Base-by-base conservation (phyloP, 2,888 invertebrate species). In the Watsonalla binaria region DNA sequence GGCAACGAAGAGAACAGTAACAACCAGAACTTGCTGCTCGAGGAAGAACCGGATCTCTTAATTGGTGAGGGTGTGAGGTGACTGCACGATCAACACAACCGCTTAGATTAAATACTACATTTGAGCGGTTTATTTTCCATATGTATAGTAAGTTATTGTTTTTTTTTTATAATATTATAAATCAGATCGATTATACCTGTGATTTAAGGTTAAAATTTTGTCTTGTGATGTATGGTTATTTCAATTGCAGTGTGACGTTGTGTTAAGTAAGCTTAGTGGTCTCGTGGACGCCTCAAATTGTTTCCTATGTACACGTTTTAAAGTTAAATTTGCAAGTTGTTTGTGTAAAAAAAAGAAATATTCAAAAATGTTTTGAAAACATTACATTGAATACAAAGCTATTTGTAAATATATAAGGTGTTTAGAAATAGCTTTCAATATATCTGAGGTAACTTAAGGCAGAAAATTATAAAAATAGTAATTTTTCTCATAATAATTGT, bases 111-210 rank as follows among this genome's bases (percentile, higher is more conserved):
- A 79, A 75, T 72, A 74, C 72, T 72, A 69, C 72, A 70, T 78
- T 73, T 75, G 78, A 78, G 86, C 85, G 86, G 83, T 87, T 76
- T 76, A 58, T 61, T 68, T 80, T 80, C 74, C 76, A 75, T 82
- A 78, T 89, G 86, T 89, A 86, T 84, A 88, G 84, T 88, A 87
- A 88, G 85, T 89, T 88, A 86, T 88, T 88, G 76, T 84, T 84
- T 81, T 79, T 74, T 67, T 72, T 77, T 76, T 74, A 73, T 72
- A 77, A 6, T 37, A 37, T 49, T 37, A 71, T 76, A 77, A 81
- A 82, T 84, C 82, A 74, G 78, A 74, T 66, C 70, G 74, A 72
- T 74, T 24, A 74, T 73, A 80, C 80, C 85, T 87, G 89, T 88
- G 89, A 87, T 86, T 78, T 80, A 74, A 71, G 70, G 70, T 80